Evolutionary conservation across 2,888 invertebrate genomes (phyloP).

Genomic region (Stratiomys singularior): DNA sequence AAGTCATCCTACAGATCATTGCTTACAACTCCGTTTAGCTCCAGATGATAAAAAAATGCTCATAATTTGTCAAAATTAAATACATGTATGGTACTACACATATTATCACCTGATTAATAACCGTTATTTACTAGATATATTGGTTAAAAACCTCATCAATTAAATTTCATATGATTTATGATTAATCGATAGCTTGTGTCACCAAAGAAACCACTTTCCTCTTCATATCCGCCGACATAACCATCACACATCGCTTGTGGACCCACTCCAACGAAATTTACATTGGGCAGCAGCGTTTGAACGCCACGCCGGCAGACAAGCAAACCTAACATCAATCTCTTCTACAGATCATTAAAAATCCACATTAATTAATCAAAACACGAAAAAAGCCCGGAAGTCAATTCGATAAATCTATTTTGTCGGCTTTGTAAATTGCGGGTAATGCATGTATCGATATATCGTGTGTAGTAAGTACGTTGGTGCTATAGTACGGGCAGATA

Average conservation of each 20-base stretch:
- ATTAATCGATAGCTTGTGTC: constrained; percentile 32
- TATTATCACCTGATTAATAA: constrained; percentile 1
- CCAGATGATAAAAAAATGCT: no score
- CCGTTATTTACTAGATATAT: background rate
- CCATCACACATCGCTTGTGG: constrained; percentile 24
- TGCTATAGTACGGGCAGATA: no score
- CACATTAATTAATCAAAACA: constrained; percentile 48
- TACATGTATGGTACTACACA: background rate
- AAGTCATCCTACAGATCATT: no score
- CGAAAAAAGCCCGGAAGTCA: constrained; percentile 55
- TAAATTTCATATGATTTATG: constrained; percentile 41
- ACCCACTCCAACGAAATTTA: background rate
- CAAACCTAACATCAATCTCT: constrained; percentile 37
- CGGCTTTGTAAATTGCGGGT: constrained; percentile 35
- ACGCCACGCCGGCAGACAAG: background rate
- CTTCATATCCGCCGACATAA: constrained; percentile 10
- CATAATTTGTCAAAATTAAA: constrained; percentile 4
- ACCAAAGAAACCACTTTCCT: constrained; percentile 31
- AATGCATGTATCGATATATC: constrained; percentile 19
- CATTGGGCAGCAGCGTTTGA: background rate
- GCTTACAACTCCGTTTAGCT: no score
- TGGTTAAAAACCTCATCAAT: constrained; percentile 9
- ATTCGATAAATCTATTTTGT: constrained; percentile 53
- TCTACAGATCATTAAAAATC: constrained; percentile 44
- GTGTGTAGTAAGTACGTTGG: background rate